Conservation (phyloP, 2,113 vertebrate species). For the Marcusenius ussheri region DNA sequence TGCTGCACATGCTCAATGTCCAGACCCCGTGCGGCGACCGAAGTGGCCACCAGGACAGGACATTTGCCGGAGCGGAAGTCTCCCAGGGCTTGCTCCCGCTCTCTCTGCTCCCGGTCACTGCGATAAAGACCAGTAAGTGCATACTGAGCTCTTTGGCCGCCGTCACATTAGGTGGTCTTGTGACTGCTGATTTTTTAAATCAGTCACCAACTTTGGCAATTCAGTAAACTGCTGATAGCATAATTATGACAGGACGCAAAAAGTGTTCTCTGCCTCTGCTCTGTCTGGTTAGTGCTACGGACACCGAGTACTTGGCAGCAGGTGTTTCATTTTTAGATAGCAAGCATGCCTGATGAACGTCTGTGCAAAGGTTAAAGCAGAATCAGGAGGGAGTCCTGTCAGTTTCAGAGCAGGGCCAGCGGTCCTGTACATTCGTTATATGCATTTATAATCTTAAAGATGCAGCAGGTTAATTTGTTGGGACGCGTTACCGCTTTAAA, state of each 20-base stretch:
- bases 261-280: not conserved
- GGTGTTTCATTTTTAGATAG: too few species aligned
- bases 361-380: not conserved
- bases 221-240: too few species aligned
- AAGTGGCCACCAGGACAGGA: conserved; percentile 83
- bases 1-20: conserved; percentile 91
- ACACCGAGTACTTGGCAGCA: too few species aligned
- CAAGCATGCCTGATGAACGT: not conserved
- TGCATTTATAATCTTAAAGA: not conserved
- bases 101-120: conserved; percentile 83
- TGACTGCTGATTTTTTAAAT: not conserved
- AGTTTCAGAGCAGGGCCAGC: not conserved
- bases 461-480: not conserved
- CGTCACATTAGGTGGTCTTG: not conserved
- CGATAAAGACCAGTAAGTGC: not conserved
- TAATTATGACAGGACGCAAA: not conserved
- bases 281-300: not conserved
- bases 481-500: not conserved
- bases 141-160: not conserved
- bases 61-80: conserved; percentile 81
- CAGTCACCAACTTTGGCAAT: not conserved
- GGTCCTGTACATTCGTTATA: not conserved
- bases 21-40: conserved; percentile 85
- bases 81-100: conserved; percentile 75
- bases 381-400: not conserved